Conservation (phyloP, 2,113 vertebrate genomes). For the Bostrychus sinensis region DNA sequence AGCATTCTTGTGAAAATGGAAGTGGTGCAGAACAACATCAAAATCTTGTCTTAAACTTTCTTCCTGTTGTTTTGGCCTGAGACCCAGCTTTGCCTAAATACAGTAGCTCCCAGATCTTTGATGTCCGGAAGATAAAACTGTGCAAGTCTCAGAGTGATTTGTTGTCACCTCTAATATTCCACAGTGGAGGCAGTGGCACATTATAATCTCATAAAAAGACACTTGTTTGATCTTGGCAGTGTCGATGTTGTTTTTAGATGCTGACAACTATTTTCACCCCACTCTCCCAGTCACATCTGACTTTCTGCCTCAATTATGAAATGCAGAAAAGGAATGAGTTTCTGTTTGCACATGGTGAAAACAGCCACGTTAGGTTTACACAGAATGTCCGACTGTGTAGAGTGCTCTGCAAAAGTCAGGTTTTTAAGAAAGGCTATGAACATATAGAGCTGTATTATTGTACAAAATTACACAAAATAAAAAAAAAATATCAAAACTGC, state of each 20-base stretch:
- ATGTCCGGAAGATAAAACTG: slow-evolving; percentile 53
- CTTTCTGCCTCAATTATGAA: slow-evolving; percentile 73
- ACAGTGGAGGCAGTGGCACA: slow-evolving; percentile 3
- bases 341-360: slow-evolving; percentile 37
- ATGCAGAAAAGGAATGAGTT: slow-evolving; percentile 40
- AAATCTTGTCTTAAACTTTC: slow-evolving; percentile 43
- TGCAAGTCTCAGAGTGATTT: slow-evolving; percentile 29
- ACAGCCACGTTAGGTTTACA: neutral
- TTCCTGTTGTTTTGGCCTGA: slow-evolving; percentile 35
- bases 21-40: slow-evolving; percentile 37
- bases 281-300: slow-evolving; percentile 1
- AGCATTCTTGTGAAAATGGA: slow-evolving; percentile 29
- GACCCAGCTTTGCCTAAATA: slow-evolving; percentile 30
- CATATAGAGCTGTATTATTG: too few species aligned
- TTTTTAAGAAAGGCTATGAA: too few species aligned
- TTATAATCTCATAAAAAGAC: neutral
- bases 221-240: neutral
- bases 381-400: too few species aligned
- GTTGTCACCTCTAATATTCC: slow-evolving; percentile 7
- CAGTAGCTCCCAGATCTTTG: slow-evolving; percentile 42
- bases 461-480: too few species aligned
- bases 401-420: too few species aligned
- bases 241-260: slow-evolving; percentile 44
- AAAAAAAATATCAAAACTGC: too few species aligned
- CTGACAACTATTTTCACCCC: slow-evolving; percentile 22